phyloP scores from a whole-genome alignment of 2,113 vertebrate species.

The Callocephalon fimbriatum region DNA sequence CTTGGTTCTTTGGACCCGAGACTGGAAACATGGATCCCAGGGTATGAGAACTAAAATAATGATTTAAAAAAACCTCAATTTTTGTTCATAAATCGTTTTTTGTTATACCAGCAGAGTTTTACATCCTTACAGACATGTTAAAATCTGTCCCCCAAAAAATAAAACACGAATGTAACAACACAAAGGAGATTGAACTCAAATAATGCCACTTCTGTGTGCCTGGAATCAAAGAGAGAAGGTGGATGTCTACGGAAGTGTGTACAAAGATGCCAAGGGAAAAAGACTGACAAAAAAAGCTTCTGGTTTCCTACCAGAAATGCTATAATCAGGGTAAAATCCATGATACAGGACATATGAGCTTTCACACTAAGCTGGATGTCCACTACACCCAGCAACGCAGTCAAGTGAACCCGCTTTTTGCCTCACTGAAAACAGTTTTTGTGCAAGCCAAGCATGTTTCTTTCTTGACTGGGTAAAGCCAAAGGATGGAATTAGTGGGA shows the following conservation, averaged over 20 bases:
- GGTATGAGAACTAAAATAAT: background rate
- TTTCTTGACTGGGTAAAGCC: background rate
- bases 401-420: background rate
- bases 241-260: background rate
- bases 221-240: background rate
- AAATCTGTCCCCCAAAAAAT: background rate
- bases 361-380: background rate
- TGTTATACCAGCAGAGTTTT: background rate
- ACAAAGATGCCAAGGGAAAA: background rate
- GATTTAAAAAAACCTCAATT: background rate
- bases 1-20: background rate
- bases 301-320: background rate
- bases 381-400: background rate
- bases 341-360: background rate
- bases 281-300: background rate
- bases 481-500: background rate
- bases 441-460: background rate
- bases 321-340: background rate
- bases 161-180: background rate
- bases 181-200: background rate
- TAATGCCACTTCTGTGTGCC: background rate
- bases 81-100: background rate
- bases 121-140: background rate
- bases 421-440: background rate
- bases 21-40: background rate